Conservation (phyloP, 2,113 vertebrate genomes). For the Lophius piscatorius region DNA sequence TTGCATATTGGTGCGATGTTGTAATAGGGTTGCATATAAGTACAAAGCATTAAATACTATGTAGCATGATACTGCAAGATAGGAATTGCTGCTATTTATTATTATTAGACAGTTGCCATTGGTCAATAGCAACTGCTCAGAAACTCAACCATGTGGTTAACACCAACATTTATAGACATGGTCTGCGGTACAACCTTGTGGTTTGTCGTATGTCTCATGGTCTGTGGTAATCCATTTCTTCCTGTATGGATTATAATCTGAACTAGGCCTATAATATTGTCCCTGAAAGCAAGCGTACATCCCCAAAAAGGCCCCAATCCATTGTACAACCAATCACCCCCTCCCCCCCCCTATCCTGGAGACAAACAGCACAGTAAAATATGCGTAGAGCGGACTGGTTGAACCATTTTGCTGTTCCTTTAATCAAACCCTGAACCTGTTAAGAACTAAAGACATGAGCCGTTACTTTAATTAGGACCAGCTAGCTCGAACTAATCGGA, state of each 20-base stretch:
- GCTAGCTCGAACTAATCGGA: too few species aligned
- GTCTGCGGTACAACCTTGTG: not conserved
- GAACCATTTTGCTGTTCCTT: not conserved
- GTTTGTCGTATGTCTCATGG: too few species aligned
- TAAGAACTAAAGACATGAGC: not conserved
- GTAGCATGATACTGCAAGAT: not conserved
- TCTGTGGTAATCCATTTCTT: too few species aligned
- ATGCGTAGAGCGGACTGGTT: too few species aligned
- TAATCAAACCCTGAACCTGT: not conserved
- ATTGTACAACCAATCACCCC: not conserved
- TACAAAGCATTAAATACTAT: not conserved
- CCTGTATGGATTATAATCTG: too few species aligned
- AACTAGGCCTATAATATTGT: too few species aligned
- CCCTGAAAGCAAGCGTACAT: too few species aligned
- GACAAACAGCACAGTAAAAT: not conserved
- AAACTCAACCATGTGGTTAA: not conserved
- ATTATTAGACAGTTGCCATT: not conserved
- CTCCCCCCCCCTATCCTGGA: not conserved
- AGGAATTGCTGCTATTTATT: not conserved
- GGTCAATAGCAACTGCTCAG: not conserved
- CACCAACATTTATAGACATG: not conserved
- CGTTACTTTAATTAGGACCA: not conserved
- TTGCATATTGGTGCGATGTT: conserved; percentile 17
- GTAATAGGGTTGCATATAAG: conserved; percentile 21
- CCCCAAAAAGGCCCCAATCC: too few species aligned